A percentile compares a stretch with the other conserved stretches of the same genome.
Evolutionary conservation across 2,888 invertebrate genomes (phyloP).

Genomic region (Sericinus montela): DNA sequence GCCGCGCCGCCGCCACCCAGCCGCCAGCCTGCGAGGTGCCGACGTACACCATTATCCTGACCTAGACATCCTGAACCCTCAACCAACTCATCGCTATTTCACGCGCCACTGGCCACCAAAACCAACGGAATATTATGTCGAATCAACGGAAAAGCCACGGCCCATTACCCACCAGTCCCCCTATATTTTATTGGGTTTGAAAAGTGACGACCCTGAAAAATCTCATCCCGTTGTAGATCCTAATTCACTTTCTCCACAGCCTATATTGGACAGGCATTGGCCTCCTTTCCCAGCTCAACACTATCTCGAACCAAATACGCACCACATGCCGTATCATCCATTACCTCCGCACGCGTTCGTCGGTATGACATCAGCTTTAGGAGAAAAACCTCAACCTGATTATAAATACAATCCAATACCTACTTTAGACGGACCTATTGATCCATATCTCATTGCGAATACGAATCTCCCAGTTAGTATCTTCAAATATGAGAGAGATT

Average conservation of each 20-base stretch:
- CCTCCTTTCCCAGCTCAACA: constrained; percentile 71
- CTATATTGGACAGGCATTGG: constrained; percentile 62
- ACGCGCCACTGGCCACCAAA: constrained; percentile 62
- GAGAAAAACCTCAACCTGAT: constrained; percentile 58
- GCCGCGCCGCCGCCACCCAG: constrained; percentile 69
- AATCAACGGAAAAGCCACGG: constrained; percentile 53
- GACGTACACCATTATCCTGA: constrained; percentile 40
- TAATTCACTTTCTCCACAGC: constrained; percentile 59
- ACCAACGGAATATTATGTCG: constrained; percentile 66
- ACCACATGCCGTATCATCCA: constrained; percentile 55
- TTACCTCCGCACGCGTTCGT: constrained; percentile 64
- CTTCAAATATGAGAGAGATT: constrained; percentile 66
- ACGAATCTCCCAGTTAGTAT: constrained; percentile 56
- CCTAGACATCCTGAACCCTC: constrained; percentile 42
- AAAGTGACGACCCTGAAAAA: constrained; percentile 55
- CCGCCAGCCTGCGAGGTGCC: constrained; percentile 73
- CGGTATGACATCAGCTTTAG: constrained; percentile 66
- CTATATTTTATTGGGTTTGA: constrained; percentile 63
- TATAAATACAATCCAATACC: constrained; percentile 66
- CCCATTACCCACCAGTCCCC: constrained; percentile 49
- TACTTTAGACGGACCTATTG: constrained; percentile 57
- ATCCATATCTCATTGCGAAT: constrained; percentile 58
- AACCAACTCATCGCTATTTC: constrained; percentile 63
- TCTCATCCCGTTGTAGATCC: constrained; percentile 55
- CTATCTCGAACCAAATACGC: constrained; percentile 58